These are phyloP conservation scores for Ctenopoma kingsleyae DNA, from an alignment of 2,797 vertebrate species.

Conservation along the genomic window DNA sequence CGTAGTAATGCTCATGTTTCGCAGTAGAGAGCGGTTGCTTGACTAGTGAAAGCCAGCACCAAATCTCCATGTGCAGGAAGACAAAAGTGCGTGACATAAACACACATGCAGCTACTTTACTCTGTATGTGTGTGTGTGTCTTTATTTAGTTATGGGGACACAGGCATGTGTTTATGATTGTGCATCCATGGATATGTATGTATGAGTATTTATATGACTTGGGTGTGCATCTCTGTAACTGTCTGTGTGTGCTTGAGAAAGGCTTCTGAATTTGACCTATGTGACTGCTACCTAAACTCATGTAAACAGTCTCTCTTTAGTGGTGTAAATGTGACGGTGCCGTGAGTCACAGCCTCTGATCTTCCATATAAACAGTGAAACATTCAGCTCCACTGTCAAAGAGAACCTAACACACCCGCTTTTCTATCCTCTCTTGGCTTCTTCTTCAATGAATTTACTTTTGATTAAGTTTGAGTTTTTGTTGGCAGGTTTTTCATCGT, in stretches of 20 bases:
- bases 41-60: conserved; percentile 53
- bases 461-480: conserved; percentile 33
- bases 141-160: conserved; percentile 34
- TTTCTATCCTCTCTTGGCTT: not conserved
- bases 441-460: conserved; percentile 24
- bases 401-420: conserved; percentile 14
- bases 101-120: conserved; percentile 19
- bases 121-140: conserved; percentile 16
- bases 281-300: conserved; percentile 67
- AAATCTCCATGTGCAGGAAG: conserved; percentile 59
- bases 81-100: conserved; percentile 60
- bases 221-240: conserved; percentile 15
- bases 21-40: conserved; percentile 56
- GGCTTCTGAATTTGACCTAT: conserved; percentile 62
- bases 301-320: conserved; percentile 69
- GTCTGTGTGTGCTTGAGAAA: conserved; percentile 15
- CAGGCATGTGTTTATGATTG: conserved; percentile 26
- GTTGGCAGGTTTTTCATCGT: conserved; percentile 8
- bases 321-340: conserved; percentile 54
- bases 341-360: conserved; percentile 69
- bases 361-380: conserved; percentile 51
- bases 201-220: conserved; percentile 41
- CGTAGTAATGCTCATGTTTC: conserved; percentile 46
- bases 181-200: conserved; percentile 39
- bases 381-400: conserved; percentile 38